Evolutionary conservation across 2,888 invertebrate species (phyloP).

Genomic region (Megaustenia siamemsis): DNA sequence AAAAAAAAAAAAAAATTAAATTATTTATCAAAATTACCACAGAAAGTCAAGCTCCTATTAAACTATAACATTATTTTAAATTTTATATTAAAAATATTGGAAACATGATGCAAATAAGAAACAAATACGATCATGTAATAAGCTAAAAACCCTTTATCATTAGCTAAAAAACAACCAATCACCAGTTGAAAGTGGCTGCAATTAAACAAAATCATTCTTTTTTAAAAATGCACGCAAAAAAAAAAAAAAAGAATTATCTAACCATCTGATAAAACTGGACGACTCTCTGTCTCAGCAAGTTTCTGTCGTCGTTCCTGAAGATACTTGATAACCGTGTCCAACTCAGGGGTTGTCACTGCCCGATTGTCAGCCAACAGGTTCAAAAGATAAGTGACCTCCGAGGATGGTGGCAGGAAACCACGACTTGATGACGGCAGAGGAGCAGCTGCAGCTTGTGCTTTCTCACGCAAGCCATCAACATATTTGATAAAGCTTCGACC

Average conservation of each 20-base stretch:
- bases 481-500: slow-evolving; percentile 81
- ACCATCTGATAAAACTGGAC: slow-evolving; percentile 51
- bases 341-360: slow-evolving; percentile 79
- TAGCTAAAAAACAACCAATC: not conserved
- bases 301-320: slow-evolving; percentile 86
- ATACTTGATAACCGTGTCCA: slow-evolving; percentile 81
- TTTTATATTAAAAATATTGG: not conserved
- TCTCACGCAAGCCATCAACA: slow-evolving; percentile 70
- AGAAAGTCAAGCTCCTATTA: no score
- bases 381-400: slow-evolving; percentile 82
- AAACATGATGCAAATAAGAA: not conserved
- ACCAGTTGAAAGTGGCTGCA: no score
- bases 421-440: slow-evolving; percentile 51
- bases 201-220: no score
- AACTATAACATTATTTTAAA: no score
- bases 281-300: slow-evolving; percentile 61
- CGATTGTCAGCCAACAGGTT: slow-evolving; percentile 91
- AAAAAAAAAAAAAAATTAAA: no score
- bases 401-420: slow-evolving; percentile 69
- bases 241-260: not conserved
- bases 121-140: not conserved
- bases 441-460: slow-evolving; percentile 64
- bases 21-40: no score
- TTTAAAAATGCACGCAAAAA: not conserved
- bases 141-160: not conserved